Percentiles rank a stretch among this genome's conserved stretches.
phyloP scores from a whole-genome alignment of 2,888 invertebrate species.

The Dasysyrphus tricinctus region DNA sequence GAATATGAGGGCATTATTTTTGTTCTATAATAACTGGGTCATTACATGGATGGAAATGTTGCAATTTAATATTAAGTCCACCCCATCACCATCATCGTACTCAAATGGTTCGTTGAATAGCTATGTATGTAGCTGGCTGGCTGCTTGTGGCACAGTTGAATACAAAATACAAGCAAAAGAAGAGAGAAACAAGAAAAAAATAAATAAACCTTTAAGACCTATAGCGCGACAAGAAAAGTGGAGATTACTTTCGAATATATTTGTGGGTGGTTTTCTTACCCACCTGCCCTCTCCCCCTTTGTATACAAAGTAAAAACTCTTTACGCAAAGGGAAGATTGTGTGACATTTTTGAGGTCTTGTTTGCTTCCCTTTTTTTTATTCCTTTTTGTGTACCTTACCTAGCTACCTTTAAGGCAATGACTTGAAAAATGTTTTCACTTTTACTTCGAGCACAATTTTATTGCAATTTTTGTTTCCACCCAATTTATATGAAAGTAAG shows the following conservation, averaged over 20 bases:
- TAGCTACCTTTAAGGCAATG: slow-evolving; percentile 52
- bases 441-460: slow-evolving; percentile 54
- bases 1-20: slow-evolving; percentile 73
- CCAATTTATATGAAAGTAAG: neutral
- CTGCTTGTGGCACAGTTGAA: slow-evolving; percentile 11
- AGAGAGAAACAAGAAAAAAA: neutral
- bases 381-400: neutral
- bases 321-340: neutral
- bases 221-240: slow-evolving; percentile 45
- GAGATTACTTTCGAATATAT: slow-evolving; percentile 55
- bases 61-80: slow-evolving; percentile 72
- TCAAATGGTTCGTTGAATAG: slow-evolving; percentile 15
- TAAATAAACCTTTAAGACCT: slow-evolving; percentile 33
- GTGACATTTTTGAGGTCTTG: slow-evolving; percentile 36
- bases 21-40: slow-evolving; percentile 72
- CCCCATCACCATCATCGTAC: slow-evolving; percentile 45
- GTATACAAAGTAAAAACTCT: neutral
- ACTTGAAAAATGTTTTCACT: slow-evolving; percentile 66
- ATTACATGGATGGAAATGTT: slow-evolving; percentile 72
- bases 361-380: slow-evolving; percentile 13
- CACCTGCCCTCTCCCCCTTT: neutral
- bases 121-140: too few relatives aligned
- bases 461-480: slow-evolving; percentile 2
- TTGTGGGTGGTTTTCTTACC: slow-evolving; percentile 21
- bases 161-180: neutral